Percentiles rank a stretch among this genome's conserved stretches.
Evolutionary conservation across 2,797 vertebrate species (phyloP).

Genomic region (Sebastes hopkinsi): DNA sequence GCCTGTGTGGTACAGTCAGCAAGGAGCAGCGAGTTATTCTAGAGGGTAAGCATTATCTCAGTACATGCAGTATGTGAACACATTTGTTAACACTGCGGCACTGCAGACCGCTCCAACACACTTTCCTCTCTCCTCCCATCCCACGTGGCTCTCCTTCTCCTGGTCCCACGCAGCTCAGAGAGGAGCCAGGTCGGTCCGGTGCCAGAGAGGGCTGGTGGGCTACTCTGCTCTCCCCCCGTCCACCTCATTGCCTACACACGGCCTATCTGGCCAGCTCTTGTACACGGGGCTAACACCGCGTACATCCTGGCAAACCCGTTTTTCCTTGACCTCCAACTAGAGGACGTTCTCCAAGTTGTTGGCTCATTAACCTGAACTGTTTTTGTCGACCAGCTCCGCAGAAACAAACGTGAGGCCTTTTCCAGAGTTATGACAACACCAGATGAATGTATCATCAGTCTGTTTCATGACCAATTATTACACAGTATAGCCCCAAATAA

Average conservation of each 20-base stretch:
- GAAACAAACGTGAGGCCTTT: conserved; percentile 16
- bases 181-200: conserved; percentile 64
- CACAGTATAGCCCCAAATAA: neutral
- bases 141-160: conserved; percentile 49
- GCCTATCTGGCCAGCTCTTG: conserved; percentile 56
- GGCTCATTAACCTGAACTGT: conserved; percentile 41
- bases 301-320: conserved; percentile 74
- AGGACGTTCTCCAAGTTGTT: conserved; percentile 73
- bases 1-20: conserved; percentile 76
- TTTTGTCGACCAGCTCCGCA: conserved; percentile 15
- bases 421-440: neutral
- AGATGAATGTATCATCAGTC: neutral
- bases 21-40: conserved; percentile 44
- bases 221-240: conserved; percentile 54
- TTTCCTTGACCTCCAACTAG: conserved; percentile 80
- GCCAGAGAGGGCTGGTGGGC: conserved; percentile 66
- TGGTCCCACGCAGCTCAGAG: conserved; percentile 59
- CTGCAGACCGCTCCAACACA: conserved; percentile 33
- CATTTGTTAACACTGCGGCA: conserved; percentile 53
- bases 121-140: conserved; percentile 43
- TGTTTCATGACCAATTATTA: neutral
- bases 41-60: conserved; percentile 67
- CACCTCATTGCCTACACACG: conserved; percentile 67
- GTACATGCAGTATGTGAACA: conserved; percentile 52
- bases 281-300: conserved; percentile 46